These are phyloP conservation scores for Acronicta alni DNA, from an alignment of 2,888 invertebrate species.

Conservation along the genomic window DNA sequence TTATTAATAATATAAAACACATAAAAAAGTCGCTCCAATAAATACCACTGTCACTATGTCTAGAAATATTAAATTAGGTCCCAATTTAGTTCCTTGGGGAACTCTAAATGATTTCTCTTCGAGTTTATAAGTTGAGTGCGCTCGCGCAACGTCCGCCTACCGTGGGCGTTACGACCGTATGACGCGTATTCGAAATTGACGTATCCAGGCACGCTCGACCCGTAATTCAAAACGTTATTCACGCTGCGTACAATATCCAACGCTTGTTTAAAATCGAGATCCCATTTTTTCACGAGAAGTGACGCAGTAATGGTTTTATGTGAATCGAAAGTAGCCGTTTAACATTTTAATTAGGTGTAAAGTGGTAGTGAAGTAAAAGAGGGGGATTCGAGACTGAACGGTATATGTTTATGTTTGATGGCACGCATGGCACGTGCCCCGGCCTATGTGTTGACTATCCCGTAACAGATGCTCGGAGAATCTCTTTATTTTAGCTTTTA, in stretches of 20 bases:
- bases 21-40: constrained; percentile 58
- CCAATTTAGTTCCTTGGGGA: constrained; percentile 67
- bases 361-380: constrained; percentile 56
- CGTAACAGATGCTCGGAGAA: constrained; percentile 72
- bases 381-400: constrained; percentile 65
- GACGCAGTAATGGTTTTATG: constrained; percentile 64
- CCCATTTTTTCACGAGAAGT: constrained; percentile 14
- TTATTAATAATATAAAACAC: constrained; percentile 53
- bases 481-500: constrained; percentile 62
- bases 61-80: constrained; percentile 49
- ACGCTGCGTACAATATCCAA: constrained; percentile 67
- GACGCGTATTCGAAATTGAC: constrained; percentile 83
- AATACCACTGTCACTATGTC: constrained; percentile 47
- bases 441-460: constrained; percentile 71
- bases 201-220: constrained; percentile 70
- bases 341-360: constrained; percentile 58
- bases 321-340: constrained; percentile 43
- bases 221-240: constrained; percentile 60
- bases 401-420: constrained; percentile 76
- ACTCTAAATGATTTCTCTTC: constrained; percentile 71
- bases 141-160: constrained; percentile 80
- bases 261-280: constrained; percentile 62
- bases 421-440: constrained; percentile 79
- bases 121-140: constrained; percentile 62
- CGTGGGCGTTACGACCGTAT: constrained; percentile 85